Percentiles rank a stretch among this genome's conserved stretches.
phyloP scores from a whole-genome alignment of 1,140 invertebrate species.

The Phymorhynchus buccinoides region DNA sequence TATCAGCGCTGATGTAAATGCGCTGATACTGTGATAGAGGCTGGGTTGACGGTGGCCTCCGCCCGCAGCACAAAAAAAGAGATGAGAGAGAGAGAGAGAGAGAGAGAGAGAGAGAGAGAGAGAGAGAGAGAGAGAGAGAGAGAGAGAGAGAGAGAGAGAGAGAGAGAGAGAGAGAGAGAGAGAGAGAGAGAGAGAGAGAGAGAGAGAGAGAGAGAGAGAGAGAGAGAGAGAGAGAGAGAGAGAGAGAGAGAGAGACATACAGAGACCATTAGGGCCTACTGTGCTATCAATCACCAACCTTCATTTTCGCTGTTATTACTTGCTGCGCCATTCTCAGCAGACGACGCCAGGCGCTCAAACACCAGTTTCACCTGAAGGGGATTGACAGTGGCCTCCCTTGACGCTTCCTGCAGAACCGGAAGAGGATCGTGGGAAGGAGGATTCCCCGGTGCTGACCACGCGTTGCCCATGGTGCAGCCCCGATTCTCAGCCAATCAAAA shows the following conservation, averaged over 20 bases:
- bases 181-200: not conserved
- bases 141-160: not conserved
- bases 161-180: not conserved
- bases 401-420: not conserved
- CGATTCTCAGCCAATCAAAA: not conserved
- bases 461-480: not conserved
- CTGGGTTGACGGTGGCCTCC: not conserved
- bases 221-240: not conserved
- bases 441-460: not conserved
- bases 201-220: not conserved
- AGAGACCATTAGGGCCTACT: not conserved
- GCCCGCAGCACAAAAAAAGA: not conserved
- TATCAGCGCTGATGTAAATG: not conserved
- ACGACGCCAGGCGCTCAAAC: not conserved
- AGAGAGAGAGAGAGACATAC: not conserved
- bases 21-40: not conserved
- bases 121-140: not conserved
- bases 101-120: not conserved
- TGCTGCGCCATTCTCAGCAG: not conserved
- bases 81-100: not conserved
- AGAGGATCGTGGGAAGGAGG: conserved; percentile 1
- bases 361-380: not conserved
- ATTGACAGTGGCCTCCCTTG: conserved; percentile 1
- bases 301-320: not conserved
- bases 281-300: not conserved